Conservation (phyloP, 1,140 invertebrate genomes). For the Conus betulinus region DNA sequence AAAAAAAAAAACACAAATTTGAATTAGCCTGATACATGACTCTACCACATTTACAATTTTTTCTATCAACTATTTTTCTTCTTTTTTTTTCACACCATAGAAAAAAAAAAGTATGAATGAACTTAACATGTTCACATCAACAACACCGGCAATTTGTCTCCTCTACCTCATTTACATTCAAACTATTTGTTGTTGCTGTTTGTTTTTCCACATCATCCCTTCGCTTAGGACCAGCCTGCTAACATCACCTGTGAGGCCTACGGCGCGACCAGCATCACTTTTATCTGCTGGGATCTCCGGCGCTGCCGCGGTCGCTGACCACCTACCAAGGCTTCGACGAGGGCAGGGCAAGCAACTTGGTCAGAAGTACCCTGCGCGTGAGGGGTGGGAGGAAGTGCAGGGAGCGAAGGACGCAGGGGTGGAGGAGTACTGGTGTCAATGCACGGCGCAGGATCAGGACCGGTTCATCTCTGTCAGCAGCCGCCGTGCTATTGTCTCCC, state of each 20-base stretch:
- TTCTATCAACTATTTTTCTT: too few relatives aligned
- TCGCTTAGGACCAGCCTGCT: conserved; percentile 26
- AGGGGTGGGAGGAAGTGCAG: conserved; percentile 17
- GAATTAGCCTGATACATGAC: too few relatives aligned
- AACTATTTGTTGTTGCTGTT: too few relatives aligned
- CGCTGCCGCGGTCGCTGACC: conserved; percentile 23
- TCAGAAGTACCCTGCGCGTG: conserved; percentile 25
- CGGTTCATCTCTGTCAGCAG: conserved; percentile 8
- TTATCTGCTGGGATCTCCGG: conserved; percentile 36
- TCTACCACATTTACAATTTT: too few relatives aligned
- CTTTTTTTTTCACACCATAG: too few relatives aligned
- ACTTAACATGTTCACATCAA: too few relatives aligned
- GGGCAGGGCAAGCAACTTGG: conserved; percentile 3
- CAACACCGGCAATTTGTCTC: too few relatives aligned
- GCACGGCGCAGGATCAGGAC: conserved; percentile 32
- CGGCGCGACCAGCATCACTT: conserved; percentile 36
- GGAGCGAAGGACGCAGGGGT: background rate
- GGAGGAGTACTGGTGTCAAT: conserved; percentile 42
- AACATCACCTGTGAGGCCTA: conserved; percentile 40
- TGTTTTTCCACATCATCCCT: background rate
- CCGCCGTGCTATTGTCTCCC: background rate
- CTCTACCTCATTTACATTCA: too few relatives aligned
- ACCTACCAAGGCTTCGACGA: conserved; percentile 28
- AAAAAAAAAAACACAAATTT: too few relatives aligned
- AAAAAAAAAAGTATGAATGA: too few relatives aligned